Evolutionary conservation across 2,113 vertebrate genomes (phyloP).

Genomic region (Marcusenius ussheri): DNA sequence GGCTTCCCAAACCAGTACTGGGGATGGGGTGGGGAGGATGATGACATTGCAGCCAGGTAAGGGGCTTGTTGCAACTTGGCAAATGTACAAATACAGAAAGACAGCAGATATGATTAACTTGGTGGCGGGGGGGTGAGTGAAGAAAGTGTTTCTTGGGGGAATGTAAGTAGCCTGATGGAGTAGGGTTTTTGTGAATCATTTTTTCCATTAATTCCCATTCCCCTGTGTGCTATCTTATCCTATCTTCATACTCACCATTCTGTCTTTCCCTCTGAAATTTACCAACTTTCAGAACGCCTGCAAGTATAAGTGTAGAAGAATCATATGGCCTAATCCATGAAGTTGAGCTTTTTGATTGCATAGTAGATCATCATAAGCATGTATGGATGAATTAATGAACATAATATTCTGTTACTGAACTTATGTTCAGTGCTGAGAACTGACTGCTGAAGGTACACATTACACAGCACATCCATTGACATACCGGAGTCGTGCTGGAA

Average conservation of each 20-base stretch:
- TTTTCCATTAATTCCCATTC: neutral
- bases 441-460: neutral
- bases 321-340: slow-evolving; percentile 15
- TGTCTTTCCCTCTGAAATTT: slow-evolving; percentile 40
- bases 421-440: neutral
- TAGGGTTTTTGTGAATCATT: neutral
- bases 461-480: neutral
- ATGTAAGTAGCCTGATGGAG: neutral
- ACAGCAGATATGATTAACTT: neutral
- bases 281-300: slow-evolving; percentile 32
- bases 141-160: neutral
- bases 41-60: slow-evolving; percentile 86
- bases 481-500: neutral
- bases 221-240: slow-evolving; percentile 5
- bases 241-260: slow-evolving; percentile 30
- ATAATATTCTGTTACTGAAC: neutral
- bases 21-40: slow-evolving; percentile 93
- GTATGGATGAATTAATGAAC: neutral
- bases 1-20: slow-evolving; percentile 93
- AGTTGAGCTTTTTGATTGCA: slow-evolving; percentile 21
- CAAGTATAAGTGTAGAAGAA: slow-evolving; percentile 28
- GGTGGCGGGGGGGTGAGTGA: neutral
- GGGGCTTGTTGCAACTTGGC: neutral
- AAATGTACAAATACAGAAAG: neutral
- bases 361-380: neutral